Evolutionary conservation across 2,113 vertebrate genomes (phyloP), one percentile per base, ranked within the genome.

Genomic region (Bufo bufo): DNA sequence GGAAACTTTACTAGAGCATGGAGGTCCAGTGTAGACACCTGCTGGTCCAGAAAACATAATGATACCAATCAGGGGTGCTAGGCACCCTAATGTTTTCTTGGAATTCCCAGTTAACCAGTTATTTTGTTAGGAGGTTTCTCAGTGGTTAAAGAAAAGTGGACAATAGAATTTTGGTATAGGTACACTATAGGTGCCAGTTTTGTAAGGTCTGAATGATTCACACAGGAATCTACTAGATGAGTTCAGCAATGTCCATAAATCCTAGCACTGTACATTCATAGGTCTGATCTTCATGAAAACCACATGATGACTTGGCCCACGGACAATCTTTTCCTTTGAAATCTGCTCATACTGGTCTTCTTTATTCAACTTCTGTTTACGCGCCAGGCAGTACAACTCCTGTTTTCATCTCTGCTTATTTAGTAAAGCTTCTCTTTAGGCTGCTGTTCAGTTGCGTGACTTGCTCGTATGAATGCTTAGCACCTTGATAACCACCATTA

Each of bases 401-500:
- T 4, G 33, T 59, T 49, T n/a, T 71, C 50, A 61, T 61, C n/a
- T 82, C 56, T 74, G 43, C 50, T 82, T 75, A 33, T 49, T 7
- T 49, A 75, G 77, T 56, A 56, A 13, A 33, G 61, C n/a, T 69
- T 63, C 13, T 4, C 77, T 72, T 77, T 77, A 23, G 33, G 69
- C 58, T 61, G 54, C 66, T 65, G 66, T 59, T 49, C 69, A 63
- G 58, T 88, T 88, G 80, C 80, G 86, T 88, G 87, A 88, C 87
- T 52, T 33, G 23, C 61, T 10, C 78, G 61, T 78, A 69, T 89
- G 82, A 78, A 84, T 45, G n/a, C 74, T 65, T 56, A 89, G 61
- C 82, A 84, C 80, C 87, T 89, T 84, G 59, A 84, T 89, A 84
- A 78, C 87, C 72, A 84, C 79, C 81, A 69, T 69, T 89, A 89